Percentiles rank a stretch among this genome's conserved stretches.
Evolutionary conservation across 2,888 invertebrate genomes (phyloP).

Genomic region (Thumatha senex): DNA sequence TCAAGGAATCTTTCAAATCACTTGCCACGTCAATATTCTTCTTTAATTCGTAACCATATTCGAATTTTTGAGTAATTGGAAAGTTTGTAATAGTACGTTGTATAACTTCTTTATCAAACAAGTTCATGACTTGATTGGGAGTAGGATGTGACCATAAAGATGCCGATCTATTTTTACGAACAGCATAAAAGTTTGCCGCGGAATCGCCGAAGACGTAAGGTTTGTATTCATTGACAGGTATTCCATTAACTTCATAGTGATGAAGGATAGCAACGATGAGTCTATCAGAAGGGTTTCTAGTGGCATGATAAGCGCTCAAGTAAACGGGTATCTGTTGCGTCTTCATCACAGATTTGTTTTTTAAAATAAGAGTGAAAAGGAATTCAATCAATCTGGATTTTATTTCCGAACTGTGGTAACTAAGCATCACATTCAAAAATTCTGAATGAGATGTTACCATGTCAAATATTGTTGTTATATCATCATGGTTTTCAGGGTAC

Average conservation of each 20-base stretch:
- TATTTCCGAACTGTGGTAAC: conserved; percentile 69
- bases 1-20: conserved; percentile 35
- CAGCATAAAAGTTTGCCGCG: conserved; percentile 90
- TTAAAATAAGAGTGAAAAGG: conserved; percentile 84
- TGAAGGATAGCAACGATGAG: conserved; percentile 86
- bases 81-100: conserved; percentile 87
- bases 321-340: conserved; percentile 89
- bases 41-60: conserved; percentile 67
- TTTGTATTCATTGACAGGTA: conserved; percentile 86
- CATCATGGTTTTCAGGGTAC: conserved; percentile 73
- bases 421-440: conserved; percentile 87
- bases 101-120: conserved; percentile 86
- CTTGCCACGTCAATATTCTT: conserved; percentile 35
- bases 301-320: conserved; percentile 90
- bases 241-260: conserved; percentile 87
- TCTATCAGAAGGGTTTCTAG: conserved; percentile 87
- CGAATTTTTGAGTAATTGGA: conserved; percentile 85
- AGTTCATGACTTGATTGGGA: conserved; percentile 87
- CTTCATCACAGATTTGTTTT: conserved; percentile 86
- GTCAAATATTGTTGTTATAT: conserved; percentile 85
- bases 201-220: conserved; percentile 94
- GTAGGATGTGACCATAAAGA: conserved; percentile 89
- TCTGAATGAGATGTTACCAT: conserved; percentile 91
- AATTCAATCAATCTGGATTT: conserved; percentile 86
- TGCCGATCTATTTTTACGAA: conserved; percentile 79